These are phyloP conservation scores for Actias luna DNA, from an alignment of 2,888 invertebrate genomes.

Conservation along the genomic window DNA sequence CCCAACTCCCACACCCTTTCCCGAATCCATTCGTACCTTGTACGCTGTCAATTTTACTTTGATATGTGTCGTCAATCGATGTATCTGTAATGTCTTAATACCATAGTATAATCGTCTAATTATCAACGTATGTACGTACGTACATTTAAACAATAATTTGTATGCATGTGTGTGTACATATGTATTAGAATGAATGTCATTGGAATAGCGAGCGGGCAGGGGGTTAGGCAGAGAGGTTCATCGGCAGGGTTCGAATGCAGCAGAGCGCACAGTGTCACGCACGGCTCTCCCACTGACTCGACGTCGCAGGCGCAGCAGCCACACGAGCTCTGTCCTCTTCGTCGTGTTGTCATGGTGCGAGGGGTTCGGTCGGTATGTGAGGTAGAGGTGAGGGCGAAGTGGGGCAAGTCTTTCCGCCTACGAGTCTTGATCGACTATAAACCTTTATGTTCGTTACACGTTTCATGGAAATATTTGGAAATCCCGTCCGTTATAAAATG, in stretches of 20 bases:
- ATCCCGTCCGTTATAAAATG: neutral
- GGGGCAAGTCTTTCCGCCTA: neutral
- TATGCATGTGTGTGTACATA: neutral
- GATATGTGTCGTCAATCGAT: neutral
- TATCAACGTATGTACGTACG: neutral
- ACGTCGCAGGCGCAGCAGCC: too few species aligned
- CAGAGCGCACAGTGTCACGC: neutral
- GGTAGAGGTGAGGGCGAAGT: neutral
- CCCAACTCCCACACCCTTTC: neutral
- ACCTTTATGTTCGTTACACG: neutral
- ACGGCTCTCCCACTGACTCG: too few species aligned
- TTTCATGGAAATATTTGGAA: neutral
- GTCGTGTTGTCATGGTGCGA: neutral
- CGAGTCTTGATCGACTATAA: neutral
- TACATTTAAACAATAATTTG: neutral
- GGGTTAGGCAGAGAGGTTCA: neutral
- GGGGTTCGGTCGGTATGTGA: too few species aligned
- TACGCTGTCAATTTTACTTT: neutral
- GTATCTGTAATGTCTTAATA: neutral
- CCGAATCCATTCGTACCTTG: neutral
- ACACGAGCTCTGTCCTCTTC: too few species aligned
- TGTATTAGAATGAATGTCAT: neutral
- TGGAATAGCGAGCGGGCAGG: neutral
- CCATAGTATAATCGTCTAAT: neutral
- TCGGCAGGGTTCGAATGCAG: neutral